Conservation (phyloP, 2,797 vertebrate species). For the Acridotheres tristis region DNA sequence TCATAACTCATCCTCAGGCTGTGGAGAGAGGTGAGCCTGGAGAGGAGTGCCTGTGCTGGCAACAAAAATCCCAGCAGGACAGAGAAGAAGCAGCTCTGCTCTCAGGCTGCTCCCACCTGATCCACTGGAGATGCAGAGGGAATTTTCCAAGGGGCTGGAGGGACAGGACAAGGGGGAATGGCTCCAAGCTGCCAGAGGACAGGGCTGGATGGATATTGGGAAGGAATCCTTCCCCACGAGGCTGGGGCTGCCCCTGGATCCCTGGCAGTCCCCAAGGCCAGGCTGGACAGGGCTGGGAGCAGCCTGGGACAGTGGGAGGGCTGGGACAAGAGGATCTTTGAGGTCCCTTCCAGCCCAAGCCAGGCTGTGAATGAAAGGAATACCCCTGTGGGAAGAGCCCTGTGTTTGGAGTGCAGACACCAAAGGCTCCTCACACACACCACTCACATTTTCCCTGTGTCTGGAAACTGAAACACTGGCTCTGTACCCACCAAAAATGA, state of each 20-base stretch:
- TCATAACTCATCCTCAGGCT: background rate
- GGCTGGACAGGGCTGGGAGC: fast-evolving
- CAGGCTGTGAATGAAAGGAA: background rate
- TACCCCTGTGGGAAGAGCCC: background rate
- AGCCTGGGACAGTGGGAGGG: fast-evolving
- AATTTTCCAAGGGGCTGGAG: background rate
- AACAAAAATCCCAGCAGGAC: background rate
- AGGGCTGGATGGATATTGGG: fast-evolving
- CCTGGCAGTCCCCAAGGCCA: background rate
- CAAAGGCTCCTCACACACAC: background rate
- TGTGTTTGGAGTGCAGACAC: background rate
- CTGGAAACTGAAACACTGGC: background rate
- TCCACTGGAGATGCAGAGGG: background rate
- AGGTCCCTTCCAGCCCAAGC: background rate
- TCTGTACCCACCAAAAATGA: background rate
- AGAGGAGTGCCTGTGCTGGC: background rate
- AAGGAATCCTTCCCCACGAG: background rate
- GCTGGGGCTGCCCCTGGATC: background rate
- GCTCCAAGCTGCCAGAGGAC: background rate
- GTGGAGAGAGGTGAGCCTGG: background rate
- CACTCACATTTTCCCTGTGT: fast-evolving
- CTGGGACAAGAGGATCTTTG: background rate
- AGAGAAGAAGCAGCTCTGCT: too few relatives aligned
- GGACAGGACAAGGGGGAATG: background rate
- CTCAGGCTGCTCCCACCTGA: background rate